Percentiles rank a stretch among this genome's conserved stretches.
Evolutionary conservation across 2,113 vertebrate species (phyloP).

Genomic region (Willisornis vidua): DNA sequence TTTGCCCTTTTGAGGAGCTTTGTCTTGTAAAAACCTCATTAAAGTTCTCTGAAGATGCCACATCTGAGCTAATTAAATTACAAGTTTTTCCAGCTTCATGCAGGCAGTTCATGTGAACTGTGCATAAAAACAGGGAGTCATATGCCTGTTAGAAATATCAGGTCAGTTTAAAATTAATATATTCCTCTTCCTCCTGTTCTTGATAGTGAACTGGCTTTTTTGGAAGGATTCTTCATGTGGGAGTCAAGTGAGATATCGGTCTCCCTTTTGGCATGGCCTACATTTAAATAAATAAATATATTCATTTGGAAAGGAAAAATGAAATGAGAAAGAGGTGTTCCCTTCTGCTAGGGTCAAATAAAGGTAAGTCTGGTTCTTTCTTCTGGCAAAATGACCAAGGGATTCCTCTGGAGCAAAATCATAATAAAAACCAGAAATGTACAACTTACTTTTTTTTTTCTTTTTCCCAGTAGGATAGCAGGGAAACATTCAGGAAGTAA

Average conservation of each 20-base stretch:
- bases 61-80: neutral
- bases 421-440: neutral
- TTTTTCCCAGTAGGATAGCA: neutral
- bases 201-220: neutral
- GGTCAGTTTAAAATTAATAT: neutral
- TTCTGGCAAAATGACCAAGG: neutral
- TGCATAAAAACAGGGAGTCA: neutral
- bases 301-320: neutral
- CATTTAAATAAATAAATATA: neutral
- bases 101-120: neutral
- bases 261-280: neutral
- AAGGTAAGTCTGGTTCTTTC: neutral
- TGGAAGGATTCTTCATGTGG: neutral
- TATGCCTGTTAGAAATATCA: slow-evolving; percentile 13
- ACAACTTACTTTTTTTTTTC: neutral
- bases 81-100: neutral
- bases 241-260: neutral
- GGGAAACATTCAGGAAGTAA: neutral
- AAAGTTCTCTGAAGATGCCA: neutral
- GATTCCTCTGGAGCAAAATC: neutral
- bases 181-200: neutral
- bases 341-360: neutral
- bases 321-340: neutral
- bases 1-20: neutral
- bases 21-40: neutral